Percentiles rank a stretch among this genome's conserved stretches.
phyloP scores from a whole-genome alignment of 1,140 invertebrate species.

The Scaptomyza pallida region DNA sequence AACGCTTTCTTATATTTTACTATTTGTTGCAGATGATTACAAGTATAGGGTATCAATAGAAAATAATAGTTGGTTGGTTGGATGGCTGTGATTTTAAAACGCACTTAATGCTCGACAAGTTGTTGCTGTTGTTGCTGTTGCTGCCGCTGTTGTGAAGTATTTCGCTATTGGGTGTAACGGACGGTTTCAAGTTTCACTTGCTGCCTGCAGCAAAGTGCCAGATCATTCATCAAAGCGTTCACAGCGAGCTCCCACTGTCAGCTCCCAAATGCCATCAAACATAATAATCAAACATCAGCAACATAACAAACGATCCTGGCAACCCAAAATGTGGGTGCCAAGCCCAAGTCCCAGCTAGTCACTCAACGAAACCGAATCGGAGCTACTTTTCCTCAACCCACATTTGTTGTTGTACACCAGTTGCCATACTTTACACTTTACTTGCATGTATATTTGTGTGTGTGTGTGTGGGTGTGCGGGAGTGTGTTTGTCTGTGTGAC shows the following conservation, averaged over 20 bases:
- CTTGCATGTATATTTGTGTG: conserved; percentile 15
- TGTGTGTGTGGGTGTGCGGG: conserved; percentile 18
- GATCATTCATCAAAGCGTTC: conserved; percentile 75
- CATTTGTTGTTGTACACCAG: conserved; percentile 1
- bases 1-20: too few species aligned
- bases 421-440: conserved; percentile 38
- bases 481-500: conserved; percentile 28
- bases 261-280: conserved; percentile 74
- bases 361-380: conserved; percentile 31
- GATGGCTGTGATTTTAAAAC: conserved; percentile 32
- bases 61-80: background rate
- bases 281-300: conserved; percentile 82
- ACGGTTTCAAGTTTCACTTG: conserved; percentile 42
- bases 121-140: conserved; percentile 37
- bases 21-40: too few species aligned
- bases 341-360: conserved; percentile 28
- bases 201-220: conserved; percentile 59
- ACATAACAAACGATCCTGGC: conserved; percentile 78
- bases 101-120: conserved; percentile 55
- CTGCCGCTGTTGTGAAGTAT: conserved; percentile 5
- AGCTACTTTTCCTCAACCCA: background rate
- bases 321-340: conserved; percentile 67
- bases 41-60: background rate
- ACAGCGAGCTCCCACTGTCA: conserved; percentile 21
- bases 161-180: conserved; percentile 17